A percentile compares a stretch with the other conserved stretches of the same genome.
Evolutionary conservation across 2,113 vertebrate species (phyloP).

Genomic region (Lipophrys pholis): DNA sequence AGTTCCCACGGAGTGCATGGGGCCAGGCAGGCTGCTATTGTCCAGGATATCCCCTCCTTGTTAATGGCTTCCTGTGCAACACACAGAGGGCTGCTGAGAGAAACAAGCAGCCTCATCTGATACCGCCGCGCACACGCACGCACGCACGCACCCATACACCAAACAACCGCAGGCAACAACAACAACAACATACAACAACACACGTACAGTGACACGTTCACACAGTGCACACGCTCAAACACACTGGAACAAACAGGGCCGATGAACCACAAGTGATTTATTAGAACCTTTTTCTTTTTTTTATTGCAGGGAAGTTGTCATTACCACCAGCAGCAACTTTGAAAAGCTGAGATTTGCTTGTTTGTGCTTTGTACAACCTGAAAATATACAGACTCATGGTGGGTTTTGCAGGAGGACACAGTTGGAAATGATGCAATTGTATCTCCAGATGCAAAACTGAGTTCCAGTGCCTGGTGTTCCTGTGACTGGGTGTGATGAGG

Average conservation of each 20-base stretch:
- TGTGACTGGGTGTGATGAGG: not conserved
- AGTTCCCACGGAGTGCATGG: slow-evolving; percentile 74
- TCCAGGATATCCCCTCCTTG: slow-evolving; percentile 86
- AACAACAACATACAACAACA: slow-evolving; percentile 26
- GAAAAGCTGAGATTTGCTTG: slow-evolving; percentile 48
- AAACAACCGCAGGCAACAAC: slow-evolving; percentile 33
- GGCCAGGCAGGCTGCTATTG: slow-evolving; percentile 77
- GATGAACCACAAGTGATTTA: slow-evolving; percentile 43
- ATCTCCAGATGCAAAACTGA: slow-evolving; percentile 5
- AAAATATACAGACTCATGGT: slow-evolving; percentile 62
- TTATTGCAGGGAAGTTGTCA: slow-evolving; percentile 72
- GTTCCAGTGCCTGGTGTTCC: not conserved
- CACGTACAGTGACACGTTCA: not conserved
- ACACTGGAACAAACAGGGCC: slow-evolving; percentile 1
- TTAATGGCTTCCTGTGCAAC: slow-evolving; percentile 87
- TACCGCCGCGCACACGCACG: slow-evolving; percentile 30
- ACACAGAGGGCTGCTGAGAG: slow-evolving; percentile 74
- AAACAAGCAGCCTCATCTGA: slow-evolving; percentile 68
- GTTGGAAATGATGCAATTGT: not conserved
- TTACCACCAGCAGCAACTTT: slow-evolving; percentile 48
- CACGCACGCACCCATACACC: slow-evolving; percentile 16
- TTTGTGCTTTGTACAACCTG: slow-evolving; percentile 58
- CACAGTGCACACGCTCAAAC: not conserved
- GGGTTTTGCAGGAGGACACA: slow-evolving; percentile 23
- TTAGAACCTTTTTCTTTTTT: slow-evolving; percentile 72